Evolutionary conservation across 1,140 invertebrate genomes (phyloP), one percentile per base, ranked within the genome.

Genomic region (Ruditapes philippinarum): DNA sequence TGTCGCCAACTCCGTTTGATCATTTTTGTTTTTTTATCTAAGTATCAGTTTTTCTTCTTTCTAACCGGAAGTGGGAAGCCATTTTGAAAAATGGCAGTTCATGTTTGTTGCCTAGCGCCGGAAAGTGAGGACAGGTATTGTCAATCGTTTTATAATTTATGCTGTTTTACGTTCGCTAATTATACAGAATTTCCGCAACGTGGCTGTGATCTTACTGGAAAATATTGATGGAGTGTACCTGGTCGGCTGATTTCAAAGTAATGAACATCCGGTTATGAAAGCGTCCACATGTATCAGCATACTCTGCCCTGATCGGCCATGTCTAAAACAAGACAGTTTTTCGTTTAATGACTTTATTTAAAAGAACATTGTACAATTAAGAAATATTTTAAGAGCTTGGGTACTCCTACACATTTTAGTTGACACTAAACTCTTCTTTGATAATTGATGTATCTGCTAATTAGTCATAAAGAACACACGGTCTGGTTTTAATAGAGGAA

Each of bases 1-100:
- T 54, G 49, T 49, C 74, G 49, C 49, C 5, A 81, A 40, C 49
- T 62, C 38, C 65, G 51, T 81, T 81, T 81, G 79, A 81, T 81
- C 79, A 57, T 62, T 57, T 62, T 65, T 1, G 36, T 65, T 81
- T 78, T n/a, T n/a, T 81, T 81, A 81, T 81, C 79, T 81, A 62
- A 65, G 36, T 62, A 81, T 65, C 79, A 62, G 79, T 81, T 40
- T 42, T 81, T 38, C 79, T 62, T 57, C 54, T 81, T 22, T 65
- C 79, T 62, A 17, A 65, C 49, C 79, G 79, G 79, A 81, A 81
- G 79, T 81, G 25, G 79, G 60, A 40, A 65, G 79, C 79, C 79
- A 81, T 81, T 81, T 81, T 81, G 79, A 81, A 81, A 81, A 81
- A 62, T 62, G 79, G 51, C 54, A 57, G 79, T 81, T 81, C 79